Base-by-base conservation (phyloP, 1,140 invertebrate genomes). In the Microplitis demolitor region DNA sequence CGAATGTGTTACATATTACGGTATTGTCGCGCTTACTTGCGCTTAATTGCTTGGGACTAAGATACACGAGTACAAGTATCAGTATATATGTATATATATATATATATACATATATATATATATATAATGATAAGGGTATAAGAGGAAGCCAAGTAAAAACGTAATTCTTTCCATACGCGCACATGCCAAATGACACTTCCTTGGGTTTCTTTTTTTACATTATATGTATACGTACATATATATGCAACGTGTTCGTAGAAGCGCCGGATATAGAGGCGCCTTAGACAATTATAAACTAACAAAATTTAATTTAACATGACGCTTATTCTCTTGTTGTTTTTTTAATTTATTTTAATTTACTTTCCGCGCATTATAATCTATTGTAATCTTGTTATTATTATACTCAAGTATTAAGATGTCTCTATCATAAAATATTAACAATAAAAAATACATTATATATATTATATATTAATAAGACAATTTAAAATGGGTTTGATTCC, bases 241-340 rank as follows among this genome's bases (percentile, higher is more conserved):
- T 45, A 45, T 45, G 39, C 39, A 62, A 61, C 78, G 79, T 83
- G 78, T 87, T 87, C 86, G 84, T 56, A 73, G 86, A 87, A 87
- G 80, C 75, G 81, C 83, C 85, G 85, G 86, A 87, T 87, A 87
- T 86, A 87, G 83, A 84, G 85, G 85, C 85, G 86, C 85, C 85
- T 81, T 78, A 74, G 77, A 68, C 80, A 87, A 87, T 87, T 87
- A 87, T 72, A 81, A 83, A 83, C 75, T 68, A 66, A 73, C 71
- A 78, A 78, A 81, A 81, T 82, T 78, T 85, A 84, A 86, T 85
- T 82, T 81, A 76, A 84, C 80, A 74, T 74, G 83, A 84, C 78
- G 39, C 39, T 45, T 8, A 45, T 45, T 63, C 75, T 76, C 77
- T 80, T 53, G 45, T 62, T 66, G 14, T 24, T 14, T n/a, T n/a